Evolutionary conservation across 2,888 invertebrate genomes (phyloP).

Genomic region (Melieria picta): DNA sequence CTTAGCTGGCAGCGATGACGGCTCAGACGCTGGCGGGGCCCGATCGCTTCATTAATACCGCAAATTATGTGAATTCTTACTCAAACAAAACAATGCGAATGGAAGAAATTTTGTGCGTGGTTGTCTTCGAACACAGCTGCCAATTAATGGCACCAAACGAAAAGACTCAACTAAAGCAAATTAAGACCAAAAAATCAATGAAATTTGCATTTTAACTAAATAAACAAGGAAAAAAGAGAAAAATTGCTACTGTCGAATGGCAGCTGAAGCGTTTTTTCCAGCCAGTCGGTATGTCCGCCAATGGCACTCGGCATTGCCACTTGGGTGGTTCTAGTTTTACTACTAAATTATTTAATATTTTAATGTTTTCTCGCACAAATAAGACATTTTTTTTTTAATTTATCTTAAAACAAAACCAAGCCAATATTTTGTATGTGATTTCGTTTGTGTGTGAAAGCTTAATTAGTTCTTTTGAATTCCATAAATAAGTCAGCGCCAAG

Average conservation of each 20-base stretch:
- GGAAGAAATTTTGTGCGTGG: too few relatives aligned
- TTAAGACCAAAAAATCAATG: too few relatives aligned
- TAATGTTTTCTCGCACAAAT: not conserved
- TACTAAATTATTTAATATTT: slow-evolving; percentile 4
- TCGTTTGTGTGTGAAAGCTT: not conserved
- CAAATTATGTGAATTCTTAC: slow-evolving; percentile 20
- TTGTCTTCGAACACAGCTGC: too few relatives aligned
- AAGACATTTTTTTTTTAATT: not conserved
- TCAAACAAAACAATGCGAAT: too few relatives aligned
- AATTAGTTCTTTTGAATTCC: slow-evolving; percentile 7
- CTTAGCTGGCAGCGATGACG: not conserved
- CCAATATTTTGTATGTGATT: not conserved
- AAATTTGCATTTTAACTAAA: not conserved
- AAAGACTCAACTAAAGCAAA: too few relatives aligned
- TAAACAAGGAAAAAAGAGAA: not conserved
- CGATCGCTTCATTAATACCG: slow-evolving; percentile 14
- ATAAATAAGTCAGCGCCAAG: not conserved
- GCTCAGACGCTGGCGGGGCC: not conserved
- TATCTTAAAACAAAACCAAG: not conserved
- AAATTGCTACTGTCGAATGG: not conserved
- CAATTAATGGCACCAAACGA: too few relatives aligned
- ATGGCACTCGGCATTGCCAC: not conserved
- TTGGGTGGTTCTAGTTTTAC: slow-evolving; percentile 12
- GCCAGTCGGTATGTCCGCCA: not conserved
- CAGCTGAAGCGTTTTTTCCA: too few relatives aligned